Conservation (phyloP, 1,140 invertebrate species). For the Dreissena polymorpha region DNA sequence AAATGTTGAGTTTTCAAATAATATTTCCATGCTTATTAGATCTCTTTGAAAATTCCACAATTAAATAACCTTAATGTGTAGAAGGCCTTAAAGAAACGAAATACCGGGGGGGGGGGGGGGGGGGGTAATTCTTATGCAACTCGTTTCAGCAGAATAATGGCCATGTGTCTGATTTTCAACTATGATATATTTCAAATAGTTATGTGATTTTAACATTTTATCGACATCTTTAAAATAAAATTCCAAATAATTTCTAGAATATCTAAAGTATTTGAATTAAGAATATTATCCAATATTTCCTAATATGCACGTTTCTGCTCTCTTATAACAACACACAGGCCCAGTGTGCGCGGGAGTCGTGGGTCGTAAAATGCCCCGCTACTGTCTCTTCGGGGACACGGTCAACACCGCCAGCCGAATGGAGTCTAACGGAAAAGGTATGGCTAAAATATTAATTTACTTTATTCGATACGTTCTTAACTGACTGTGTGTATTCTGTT, state of each 20-base stretch:
- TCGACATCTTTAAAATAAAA: background rate
- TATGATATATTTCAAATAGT: too few species aligned
- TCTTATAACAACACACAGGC: background rate
- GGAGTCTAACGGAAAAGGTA: conserved; percentile 33
- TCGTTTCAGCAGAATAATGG: too few species aligned
- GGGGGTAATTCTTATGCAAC: too few species aligned
- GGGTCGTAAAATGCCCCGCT: conserved; percentile 28
- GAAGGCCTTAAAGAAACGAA: too few species aligned
- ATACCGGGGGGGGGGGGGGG: too few species aligned
- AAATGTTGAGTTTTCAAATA: background rate
- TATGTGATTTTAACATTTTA: too few species aligned
- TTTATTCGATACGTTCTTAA: background rate
- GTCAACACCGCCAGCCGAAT: conserved; percentile 32
- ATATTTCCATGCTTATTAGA: too few species aligned
- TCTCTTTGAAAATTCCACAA: too few species aligned
- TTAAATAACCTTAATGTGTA: too few species aligned
- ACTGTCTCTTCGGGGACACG: conserved; percentile 33
- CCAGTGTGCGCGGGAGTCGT: conserved; percentile 27
- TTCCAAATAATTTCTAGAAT: background rate
- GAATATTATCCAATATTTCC: background rate
- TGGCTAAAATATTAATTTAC: too few species aligned
- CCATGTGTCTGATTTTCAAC: too few species aligned
- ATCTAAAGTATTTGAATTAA: background rate
- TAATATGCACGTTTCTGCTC: background rate
- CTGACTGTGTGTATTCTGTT: background rate